Percentiles rank a stretch among this genome's conserved stretches.
These are phyloP conservation scores for Malurus splendens DNA, from an alignment of 2,797 vertebrate genomes.

Conservation along the genomic window DNA sequence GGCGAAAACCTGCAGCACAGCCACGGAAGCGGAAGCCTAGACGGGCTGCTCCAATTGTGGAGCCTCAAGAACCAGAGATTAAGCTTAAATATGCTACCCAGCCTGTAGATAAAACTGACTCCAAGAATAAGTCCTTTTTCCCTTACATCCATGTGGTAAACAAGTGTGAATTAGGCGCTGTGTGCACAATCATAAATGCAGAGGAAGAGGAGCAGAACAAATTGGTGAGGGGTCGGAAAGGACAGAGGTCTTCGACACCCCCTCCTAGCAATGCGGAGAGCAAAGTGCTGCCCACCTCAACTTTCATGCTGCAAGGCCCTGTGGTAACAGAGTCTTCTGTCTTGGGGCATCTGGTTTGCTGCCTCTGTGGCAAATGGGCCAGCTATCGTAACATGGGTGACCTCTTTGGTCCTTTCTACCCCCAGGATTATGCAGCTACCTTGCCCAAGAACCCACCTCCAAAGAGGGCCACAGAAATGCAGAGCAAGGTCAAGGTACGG, in stretches of 20 bases:
- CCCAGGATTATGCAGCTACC: constrained; percentile 90
- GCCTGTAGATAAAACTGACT: constrained; percentile 77
- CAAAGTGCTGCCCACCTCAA: constrained; percentile 89
- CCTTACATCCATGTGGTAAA: constrained; percentile 96
- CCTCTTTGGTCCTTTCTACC: constrained; percentile 96
- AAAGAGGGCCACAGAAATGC: constrained; percentile 75
- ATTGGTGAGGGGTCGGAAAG: constrained; percentile 80
- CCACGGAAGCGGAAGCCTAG: constrained; percentile 73
- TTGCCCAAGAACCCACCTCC: constrained; percentile 93
- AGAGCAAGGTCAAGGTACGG: constrained; percentile 78
- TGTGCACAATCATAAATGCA: constrained; percentile 94
- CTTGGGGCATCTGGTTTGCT: constrained; percentile 90
- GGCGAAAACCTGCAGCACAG: constrained; percentile 75
- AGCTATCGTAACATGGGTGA: constrained; percentile 97
- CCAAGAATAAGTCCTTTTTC: constrained; percentile 86
- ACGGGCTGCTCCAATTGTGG: constrained; percentile 70
- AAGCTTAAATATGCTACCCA: constrained; percentile 79
- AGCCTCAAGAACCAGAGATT: constrained; percentile 78
- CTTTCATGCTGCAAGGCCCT: constrained; percentile 89
- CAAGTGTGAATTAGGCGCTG: constrained; percentile 90
- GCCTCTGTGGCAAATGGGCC: constrained; percentile 97
- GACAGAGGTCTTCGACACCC: constrained; percentile 72
- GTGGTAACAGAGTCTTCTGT: constrained; percentile 89
- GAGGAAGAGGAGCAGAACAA: constrained; percentile 91
- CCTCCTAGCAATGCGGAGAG: constrained; percentile 80